Conservation (phyloP, 2,888 invertebrate genomes). For the Morinoia aosen region DNA sequence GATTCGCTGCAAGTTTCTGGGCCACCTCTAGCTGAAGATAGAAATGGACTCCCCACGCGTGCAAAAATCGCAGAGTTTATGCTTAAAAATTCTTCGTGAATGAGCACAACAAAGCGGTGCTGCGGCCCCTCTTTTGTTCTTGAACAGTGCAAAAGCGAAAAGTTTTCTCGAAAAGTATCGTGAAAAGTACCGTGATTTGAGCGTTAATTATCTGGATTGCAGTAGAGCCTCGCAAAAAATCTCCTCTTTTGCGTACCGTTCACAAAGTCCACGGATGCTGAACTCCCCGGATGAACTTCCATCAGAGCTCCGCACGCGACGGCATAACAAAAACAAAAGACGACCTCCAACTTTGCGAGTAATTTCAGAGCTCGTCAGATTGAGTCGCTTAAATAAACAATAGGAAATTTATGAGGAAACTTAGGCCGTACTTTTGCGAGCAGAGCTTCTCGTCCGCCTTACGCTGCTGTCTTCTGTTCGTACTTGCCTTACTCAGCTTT, state of each 20-base stretch:
- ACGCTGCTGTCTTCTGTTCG: not conserved
- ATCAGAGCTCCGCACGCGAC: not conserved
- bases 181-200: not conserved
- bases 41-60: not conserved
- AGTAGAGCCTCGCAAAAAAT: not conserved
- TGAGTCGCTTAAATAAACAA: conserved; percentile 46
- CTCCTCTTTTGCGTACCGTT: not conserved
- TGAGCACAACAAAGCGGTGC: not conserved
- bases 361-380: conserved; percentile 30
- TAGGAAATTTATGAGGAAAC: conserved; percentile 40
- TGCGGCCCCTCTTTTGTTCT: not conserved
- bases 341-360: conserved; percentile 39
- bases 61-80: not conserved
- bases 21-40: not conserved
- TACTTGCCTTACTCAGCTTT: too few relatives aligned
- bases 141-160: not conserved
- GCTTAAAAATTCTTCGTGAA: not conserved
- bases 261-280: conserved; percentile 20
- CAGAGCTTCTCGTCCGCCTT: not conserved
- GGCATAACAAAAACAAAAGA: conserved; percentile 46
- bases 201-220: conserved; percentile 33
- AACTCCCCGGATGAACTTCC: conserved; percentile 1
- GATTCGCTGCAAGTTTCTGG: not conserved
- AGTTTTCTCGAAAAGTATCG: not conserved
- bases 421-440: not conserved